Conservation (phyloP, 2,797 vertebrate genomes). For the Bovichtus variegatus region DNA sequence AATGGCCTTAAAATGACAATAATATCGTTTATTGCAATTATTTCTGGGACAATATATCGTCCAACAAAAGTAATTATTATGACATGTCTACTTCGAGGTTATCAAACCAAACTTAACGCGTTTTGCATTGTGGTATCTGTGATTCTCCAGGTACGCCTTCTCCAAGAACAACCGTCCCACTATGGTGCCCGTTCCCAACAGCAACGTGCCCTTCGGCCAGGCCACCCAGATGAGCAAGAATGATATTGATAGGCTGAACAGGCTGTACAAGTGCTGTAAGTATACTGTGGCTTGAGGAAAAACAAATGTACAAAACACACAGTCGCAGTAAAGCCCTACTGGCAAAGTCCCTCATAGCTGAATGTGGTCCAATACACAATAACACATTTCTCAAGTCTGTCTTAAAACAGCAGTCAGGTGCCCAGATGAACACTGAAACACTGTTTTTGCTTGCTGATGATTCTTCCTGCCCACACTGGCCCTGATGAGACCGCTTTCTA, state of each 20-base stretch:
- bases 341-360: not conserved
- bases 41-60: no score
- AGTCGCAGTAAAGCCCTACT: not conserved
- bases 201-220: conserved; percentile 63
- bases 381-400: not conserved
- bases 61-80: no score
- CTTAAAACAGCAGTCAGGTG: not conserved
- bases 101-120: conserved; percentile 1
- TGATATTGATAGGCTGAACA: conserved; percentile 74
- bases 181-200: conserved; percentile 75
- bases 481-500: no score
- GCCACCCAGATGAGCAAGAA: conserved; percentile 76
- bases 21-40: no score
- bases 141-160: conserved; percentile 72
- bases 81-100: no score
- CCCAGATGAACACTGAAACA: not conserved
- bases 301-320: not conserved
- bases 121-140: not conserved
- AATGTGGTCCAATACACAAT: no score
- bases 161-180: conserved; percentile 77
- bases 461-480: no score
- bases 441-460: no score
- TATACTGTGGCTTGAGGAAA: not conserved
- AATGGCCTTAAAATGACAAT: no score
- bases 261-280: conserved; percentile 78